These are phyloP conservation scores for Triops longicaudatus DNA, from an alignment of 1,140 invertebrate species.

Conservation along the genomic window DNA sequence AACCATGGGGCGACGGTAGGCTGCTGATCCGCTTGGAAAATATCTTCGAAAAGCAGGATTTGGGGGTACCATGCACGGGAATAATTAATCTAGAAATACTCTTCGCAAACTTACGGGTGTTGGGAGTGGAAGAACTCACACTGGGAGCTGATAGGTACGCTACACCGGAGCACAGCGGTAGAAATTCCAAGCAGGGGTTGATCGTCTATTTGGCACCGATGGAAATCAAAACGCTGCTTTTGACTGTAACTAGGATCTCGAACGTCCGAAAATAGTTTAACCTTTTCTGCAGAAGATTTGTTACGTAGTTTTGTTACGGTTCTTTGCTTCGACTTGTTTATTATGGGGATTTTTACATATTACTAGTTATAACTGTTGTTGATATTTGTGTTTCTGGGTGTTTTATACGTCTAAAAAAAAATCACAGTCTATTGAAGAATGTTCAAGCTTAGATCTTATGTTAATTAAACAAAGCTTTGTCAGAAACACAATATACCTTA, in stretches of 20 bases:
- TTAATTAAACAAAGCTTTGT: no score
- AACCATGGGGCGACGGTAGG: conserved; percentile 60
- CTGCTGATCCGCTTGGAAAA: conserved; percentile 79
- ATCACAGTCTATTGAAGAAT: no score
- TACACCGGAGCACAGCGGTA: neutral
- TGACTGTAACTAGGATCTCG: neutral
- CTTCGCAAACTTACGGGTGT: neutral
- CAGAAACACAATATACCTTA: no score
- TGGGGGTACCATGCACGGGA: neutral
- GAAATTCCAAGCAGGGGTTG: neutral
- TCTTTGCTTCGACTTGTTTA: neutral
- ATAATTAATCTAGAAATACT: neutral
- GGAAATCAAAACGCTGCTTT: neutral
- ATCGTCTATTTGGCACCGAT: neutral
- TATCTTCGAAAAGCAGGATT: conserved; percentile 63
- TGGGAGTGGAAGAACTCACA: neutral
- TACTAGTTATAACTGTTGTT: no score
- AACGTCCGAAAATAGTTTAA: no score
- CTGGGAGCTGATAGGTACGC: neutral
- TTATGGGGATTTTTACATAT: no score
- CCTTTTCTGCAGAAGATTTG: neutral
- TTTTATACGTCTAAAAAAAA: no score
- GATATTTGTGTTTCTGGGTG: no score
- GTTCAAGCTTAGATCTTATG: no score
- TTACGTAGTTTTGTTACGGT: neutral